Conservation (phyloP, 2,888 invertebrate genomes). For the Drosophila tripunctata region DNA sequence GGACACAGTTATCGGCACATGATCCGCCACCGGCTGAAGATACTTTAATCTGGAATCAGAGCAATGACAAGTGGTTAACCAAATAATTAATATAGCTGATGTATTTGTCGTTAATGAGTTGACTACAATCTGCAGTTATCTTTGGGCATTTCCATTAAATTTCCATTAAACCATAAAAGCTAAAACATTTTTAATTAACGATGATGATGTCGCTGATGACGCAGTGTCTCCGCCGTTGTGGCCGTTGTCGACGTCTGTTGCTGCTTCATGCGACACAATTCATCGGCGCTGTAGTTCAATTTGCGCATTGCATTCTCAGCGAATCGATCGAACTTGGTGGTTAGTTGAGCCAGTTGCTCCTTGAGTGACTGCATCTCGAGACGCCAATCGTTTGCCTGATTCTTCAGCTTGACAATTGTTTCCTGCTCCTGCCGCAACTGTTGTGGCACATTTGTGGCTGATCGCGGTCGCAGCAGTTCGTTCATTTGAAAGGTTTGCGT, state of each 20-base stretch:
- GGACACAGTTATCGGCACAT: constrained; percentile 66
- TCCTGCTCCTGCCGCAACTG: constrained; percentile 67
- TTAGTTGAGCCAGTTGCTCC: constrained; percentile 71
- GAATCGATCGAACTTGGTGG: constrained; percentile 78
- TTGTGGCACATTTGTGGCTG: constrained; percentile 81
- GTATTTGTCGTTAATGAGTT: no score
- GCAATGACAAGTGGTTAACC: constrained; percentile 83
- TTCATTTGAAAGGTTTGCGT: constrained; percentile 58
- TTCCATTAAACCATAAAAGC: no score
- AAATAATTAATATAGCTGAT: constrained; percentile 24
- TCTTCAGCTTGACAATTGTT: constrained; percentile 65
- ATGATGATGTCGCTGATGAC: constrained; percentile 50
- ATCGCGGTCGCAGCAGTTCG: constrained; percentile 80
- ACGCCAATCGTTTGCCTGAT: constrained; percentile 74
- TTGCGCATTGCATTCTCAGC: constrained; percentile 76
- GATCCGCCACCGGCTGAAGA: constrained; percentile 74
- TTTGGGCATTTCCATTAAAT: no score
- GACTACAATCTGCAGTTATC: no score
- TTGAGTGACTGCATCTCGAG: constrained; percentile 74
- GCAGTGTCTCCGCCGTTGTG: constrained; percentile 38
- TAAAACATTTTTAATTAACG: constrained; percentile 50
- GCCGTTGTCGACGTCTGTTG: constrained; percentile 28
- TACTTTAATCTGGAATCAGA: constrained; percentile 81
- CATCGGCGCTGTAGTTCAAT: constrained; percentile 77
- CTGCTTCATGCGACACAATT: constrained; percentile 77